Percentiles rank a stretch among this genome's conserved stretches.
Conservation (phyloP, 2,888 invertebrate species). For the Nebria brevicollis region DNA sequence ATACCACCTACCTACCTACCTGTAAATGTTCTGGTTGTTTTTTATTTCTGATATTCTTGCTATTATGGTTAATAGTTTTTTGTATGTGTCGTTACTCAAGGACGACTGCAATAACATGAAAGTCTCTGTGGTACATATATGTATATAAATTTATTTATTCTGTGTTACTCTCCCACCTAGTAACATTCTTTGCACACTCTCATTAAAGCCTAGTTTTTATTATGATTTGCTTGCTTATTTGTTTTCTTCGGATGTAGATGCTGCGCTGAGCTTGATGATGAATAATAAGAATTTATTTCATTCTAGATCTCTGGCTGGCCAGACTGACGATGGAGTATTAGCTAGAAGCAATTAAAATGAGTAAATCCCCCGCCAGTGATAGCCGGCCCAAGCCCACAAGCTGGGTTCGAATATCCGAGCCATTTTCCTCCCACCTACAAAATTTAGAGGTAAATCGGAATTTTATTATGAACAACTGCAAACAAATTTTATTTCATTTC, state of each 20-base stretch:
- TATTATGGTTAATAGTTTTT: slow-evolving; percentile 23
- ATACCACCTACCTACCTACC: too few species aligned
- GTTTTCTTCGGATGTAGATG: not conserved
- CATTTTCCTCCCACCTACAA: slow-evolving; percentile 53
- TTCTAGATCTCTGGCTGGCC: slow-evolving; percentile 65
- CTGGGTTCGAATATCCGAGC: slow-evolving; percentile 58
- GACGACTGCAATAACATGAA: slow-evolving; percentile 40
- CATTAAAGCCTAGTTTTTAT: not conserved
- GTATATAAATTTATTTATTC: slow-evolving; percentile 23
- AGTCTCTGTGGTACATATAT: slow-evolving; percentile 11
- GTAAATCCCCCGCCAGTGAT: slow-evolving; percentile 49
- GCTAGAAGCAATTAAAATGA: slow-evolving; percentile 56
- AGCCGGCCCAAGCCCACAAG: slow-evolving; percentile 49
- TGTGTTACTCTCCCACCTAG: slow-evolving; percentile 26
- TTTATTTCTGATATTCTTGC: slow-evolving; percentile 19
- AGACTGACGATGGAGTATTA: slow-evolving; percentile 66
- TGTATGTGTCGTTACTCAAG: slow-evolving; percentile 33
- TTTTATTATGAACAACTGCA: not conserved
- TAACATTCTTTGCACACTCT: slow-evolving; percentile 31
- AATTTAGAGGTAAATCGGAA: slow-evolving; percentile 47
- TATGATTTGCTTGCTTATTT: slow-evolving; percentile 22
- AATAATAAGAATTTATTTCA: slow-evolving; percentile 1
- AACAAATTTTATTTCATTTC: too few species aligned
- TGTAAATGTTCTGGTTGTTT: slow-evolving; percentile 9
- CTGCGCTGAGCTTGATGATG: slow-evolving; percentile 4